Conservation (phyloP, 2,888 invertebrate species). For the Megalurothrips usitatus region DNA sequence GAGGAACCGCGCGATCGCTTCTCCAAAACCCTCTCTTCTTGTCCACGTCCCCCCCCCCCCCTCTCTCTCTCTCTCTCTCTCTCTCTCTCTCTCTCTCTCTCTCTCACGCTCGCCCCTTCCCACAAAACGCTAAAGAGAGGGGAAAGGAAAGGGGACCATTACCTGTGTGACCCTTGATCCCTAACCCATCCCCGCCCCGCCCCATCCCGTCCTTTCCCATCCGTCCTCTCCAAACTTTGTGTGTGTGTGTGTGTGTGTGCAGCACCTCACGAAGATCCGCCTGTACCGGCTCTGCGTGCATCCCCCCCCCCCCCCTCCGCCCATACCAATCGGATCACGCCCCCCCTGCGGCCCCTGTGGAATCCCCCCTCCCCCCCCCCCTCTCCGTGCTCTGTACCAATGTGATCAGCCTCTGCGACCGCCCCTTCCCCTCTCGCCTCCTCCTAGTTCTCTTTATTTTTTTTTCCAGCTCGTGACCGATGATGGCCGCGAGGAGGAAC, state of each 20-base stretch:
- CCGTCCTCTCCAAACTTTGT: not conserved
- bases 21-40: too few species aligned
- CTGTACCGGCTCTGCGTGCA: not conserved
- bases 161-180: constrained; percentile 3
- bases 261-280: too few species aligned
- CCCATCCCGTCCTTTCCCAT: not conserved
- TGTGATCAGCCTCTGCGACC: not conserved
- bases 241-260: not conserved
- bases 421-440: not conserved
- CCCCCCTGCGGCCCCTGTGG: not conserved
- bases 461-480: too few species aligned
- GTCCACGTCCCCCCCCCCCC: too few species aligned
- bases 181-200: not conserved
- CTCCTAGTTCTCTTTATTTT: too few species aligned
- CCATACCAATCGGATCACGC: not conserved
- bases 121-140: not conserved
- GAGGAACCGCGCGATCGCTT: too few species aligned
- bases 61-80: too few species aligned
- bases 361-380: not conserved
- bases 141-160: not conserved
- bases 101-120: too few species aligned
- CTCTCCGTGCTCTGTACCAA: not conserved
- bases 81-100: too few species aligned
- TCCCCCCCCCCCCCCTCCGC: not conserved
- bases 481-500: not conserved